These are phyloP conservation scores for Tenodera sinensis DNA, from an alignment of 2,888 invertebrate genomes.

Conservation along the genomic window DNA sequence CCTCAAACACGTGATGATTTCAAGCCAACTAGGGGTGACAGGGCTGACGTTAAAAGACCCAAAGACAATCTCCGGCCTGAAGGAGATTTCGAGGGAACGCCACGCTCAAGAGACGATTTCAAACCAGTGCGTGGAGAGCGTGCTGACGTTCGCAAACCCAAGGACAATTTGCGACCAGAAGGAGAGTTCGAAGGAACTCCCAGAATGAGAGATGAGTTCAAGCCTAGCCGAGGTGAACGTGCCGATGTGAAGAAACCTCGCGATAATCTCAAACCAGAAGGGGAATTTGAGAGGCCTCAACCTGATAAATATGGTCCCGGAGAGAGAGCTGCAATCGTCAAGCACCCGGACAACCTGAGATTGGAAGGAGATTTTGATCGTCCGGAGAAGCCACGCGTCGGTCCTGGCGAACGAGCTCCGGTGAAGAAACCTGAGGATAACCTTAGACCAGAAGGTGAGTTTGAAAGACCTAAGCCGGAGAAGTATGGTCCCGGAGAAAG, in stretches of 20 bases:
- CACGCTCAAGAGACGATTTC: conserved; percentile 7
- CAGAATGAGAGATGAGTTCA: conserved; percentile 42
- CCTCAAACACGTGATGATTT: conserved; percentile 41
- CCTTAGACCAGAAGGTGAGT: conserved; percentile 35
- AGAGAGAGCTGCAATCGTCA: conserved; percentile 42
- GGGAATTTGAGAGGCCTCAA: conserved; percentile 38
- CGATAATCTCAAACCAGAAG: conserved; percentile 50
- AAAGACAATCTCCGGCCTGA: conserved; percentile 52
- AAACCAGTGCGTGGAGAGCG: conserved; percentile 46
- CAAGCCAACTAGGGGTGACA: conserved; percentile 40
- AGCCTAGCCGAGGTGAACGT: conserved; percentile 40
- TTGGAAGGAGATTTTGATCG: conserved; percentile 50
- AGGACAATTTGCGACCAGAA: conserved; percentile 49
- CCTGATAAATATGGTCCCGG: conserved; percentile 42
- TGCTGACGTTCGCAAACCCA: conserved; percentile 42
- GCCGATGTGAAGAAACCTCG: conserved; percentile 44
- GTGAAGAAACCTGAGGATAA: conserved; percentile 43
- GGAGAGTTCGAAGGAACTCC: conserved; percentile 48
- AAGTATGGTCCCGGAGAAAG: too few relatives aligned
- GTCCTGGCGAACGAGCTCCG: conserved; percentile 43
- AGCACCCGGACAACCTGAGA: conserved; percentile 43
- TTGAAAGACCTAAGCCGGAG: conserved; percentile 24
- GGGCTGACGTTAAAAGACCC: conserved; percentile 34
- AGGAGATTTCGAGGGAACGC: conserved; percentile 41
- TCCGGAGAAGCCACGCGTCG: conserved; percentile 43